A percentile compares a stretch with the other conserved stretches of the same genome.
These are phyloP conservation scores for Pardalotus punctatus DNA, from an alignment of 2,113 vertebrate species.

Conservation along the genomic window DNA sequence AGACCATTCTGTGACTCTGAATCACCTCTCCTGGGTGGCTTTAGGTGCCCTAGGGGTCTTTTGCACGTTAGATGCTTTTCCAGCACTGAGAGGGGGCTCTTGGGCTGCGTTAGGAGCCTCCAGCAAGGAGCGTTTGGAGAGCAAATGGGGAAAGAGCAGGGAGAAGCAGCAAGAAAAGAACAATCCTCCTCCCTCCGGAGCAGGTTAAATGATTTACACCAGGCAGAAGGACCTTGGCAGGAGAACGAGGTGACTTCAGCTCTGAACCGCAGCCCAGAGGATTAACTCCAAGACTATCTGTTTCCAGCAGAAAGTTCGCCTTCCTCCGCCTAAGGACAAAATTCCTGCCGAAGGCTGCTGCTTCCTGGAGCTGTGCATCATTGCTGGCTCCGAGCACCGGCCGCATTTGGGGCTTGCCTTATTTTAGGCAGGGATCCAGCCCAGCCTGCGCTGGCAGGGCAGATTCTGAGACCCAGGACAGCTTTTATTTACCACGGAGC, in stretches of 20 bases:
- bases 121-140: neutral
- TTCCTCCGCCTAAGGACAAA: constrained; percentile 3
- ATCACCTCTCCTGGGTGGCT: neutral
- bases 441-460: neutral
- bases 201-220: constrained; percentile 2
- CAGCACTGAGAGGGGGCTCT: neutral
- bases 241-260: neutral
- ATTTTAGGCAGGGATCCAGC: constrained; percentile 3
- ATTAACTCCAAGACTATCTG: constrained; percentile 33
- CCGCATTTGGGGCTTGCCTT: neutral
- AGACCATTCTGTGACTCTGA: neutral
- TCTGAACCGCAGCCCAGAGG: constrained; percentile 5
- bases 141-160: neutral
- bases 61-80: neutral
- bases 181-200: neutral
- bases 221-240: constrained; percentile 11
- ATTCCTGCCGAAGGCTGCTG: constrained; percentile 24
- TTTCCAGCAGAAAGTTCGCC: constrained; percentile 34
- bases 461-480: neutral
- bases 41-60: neutral
- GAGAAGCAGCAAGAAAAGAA: neutral
- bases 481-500: constrained; percentile 8
- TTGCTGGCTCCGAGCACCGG: neutral
- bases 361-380: constrained; percentile 24
- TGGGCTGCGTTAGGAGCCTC: neutral